These are phyloP conservation scores for Urocitellus parryii DNA, from an alignment of 2,113 vertebrate species.

Conservation along the genomic window DNA sequence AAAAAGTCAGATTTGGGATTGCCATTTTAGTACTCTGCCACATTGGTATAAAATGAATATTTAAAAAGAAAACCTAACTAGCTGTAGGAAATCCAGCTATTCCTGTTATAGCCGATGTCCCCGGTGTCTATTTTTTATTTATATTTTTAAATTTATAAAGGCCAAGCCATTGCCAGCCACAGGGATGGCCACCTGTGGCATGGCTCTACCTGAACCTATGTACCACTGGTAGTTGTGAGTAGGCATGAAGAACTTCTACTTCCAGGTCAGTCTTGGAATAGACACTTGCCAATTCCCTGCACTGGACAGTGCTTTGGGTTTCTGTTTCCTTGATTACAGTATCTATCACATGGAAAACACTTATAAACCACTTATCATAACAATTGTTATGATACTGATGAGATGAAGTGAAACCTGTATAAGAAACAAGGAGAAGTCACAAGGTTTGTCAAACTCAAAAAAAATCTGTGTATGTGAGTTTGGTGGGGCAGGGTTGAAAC, in stretches of 20 bases:
- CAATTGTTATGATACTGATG: background rate
- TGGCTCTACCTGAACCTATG: background rate
- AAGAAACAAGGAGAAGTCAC: background rate
- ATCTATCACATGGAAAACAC: background rate
- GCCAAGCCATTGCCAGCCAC: background rate
- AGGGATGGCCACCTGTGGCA: background rate
- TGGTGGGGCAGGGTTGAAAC: background rate
- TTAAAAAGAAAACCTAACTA: background rate
- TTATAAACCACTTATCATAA: background rate
- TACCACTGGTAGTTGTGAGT: background rate
- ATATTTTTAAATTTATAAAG: background rate
- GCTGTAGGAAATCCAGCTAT: background rate
- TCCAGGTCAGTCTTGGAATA: background rate
- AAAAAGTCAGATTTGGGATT: background rate
- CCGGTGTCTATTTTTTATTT: background rate
- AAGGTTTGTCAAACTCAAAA: background rate
- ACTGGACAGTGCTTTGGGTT: background rate
- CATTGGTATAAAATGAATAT: background rate
- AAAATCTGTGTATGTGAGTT: background rate
- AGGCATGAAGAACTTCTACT: background rate
- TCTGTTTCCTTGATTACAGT: background rate
- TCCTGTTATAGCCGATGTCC: background rate
- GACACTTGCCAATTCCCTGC: background rate
- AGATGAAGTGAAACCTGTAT: background rate
- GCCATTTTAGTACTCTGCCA: background rate